Conservation (phyloP, 2,888 invertebrate species). For the Scaptomyza flava region DNA sequence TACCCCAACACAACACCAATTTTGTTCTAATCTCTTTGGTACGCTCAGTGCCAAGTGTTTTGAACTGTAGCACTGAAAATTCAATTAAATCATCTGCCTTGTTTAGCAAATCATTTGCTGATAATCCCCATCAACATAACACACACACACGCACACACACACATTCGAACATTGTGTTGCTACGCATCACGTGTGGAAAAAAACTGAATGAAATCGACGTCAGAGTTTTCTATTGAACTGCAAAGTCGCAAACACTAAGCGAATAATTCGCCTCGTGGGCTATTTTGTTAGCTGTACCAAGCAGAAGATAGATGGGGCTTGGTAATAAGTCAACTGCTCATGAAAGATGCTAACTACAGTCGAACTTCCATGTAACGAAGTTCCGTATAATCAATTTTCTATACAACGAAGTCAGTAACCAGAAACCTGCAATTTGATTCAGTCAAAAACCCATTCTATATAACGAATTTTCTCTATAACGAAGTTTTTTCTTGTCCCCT, state of each 20-base stretch:
- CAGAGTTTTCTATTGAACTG: conserved; percentile 29
- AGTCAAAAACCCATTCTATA: too few relatives aligned
- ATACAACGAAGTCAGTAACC: too few relatives aligned
- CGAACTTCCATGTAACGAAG: too few relatives aligned
- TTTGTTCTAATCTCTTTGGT: conserved; percentile 24
- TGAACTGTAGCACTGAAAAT: conserved; percentile 43
- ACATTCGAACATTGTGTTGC: conserved; percentile 12
- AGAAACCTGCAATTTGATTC: too few relatives aligned
- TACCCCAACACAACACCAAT: conserved; percentile 39
- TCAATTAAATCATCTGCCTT: conserved; percentile 57
- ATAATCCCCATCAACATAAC: conserved; percentile 40
- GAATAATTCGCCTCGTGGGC: conserved; percentile 6
- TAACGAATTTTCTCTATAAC: too few relatives aligned
- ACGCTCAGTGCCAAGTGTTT: conserved; percentile 30
- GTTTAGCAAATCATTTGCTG: conserved; percentile 58
- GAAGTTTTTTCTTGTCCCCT: too few relatives aligned
- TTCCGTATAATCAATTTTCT: too few relatives aligned
- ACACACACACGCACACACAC: background rate
- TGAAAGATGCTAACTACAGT: background rate
- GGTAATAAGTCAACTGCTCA: background rate
- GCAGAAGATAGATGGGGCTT: background rate
- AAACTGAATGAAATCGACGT: conserved; percentile 48
- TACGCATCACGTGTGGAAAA: conserved; percentile 48
- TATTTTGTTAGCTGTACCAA: background rate
- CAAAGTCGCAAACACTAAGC: conserved; percentile 14